Base-by-base conservation (phyloP, 2,113 vertebrate genomes). In the Alosa alosa region DNA sequence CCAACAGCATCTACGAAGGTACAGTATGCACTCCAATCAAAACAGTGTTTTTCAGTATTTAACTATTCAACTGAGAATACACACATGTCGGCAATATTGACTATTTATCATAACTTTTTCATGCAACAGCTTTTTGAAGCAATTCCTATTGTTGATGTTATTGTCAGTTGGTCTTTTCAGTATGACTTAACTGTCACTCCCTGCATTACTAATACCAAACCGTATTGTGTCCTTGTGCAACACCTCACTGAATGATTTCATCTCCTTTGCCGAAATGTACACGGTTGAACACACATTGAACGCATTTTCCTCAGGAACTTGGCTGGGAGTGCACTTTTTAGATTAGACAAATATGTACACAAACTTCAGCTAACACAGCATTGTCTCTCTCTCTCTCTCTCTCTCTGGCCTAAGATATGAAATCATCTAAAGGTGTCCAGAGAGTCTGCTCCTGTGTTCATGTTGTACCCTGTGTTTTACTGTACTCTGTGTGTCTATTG, bases 1-100 rank as follows among this genome's bases (percentile, higher is more conserved):
- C 39, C 68, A 89, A 86, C 84, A 78, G 82, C 46, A 84, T 86
- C 52, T 81, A 87, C 88, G 90, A 91, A 91, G 91, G 91, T 92
- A 91, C 87, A 55, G 39, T 81, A 3, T n/a, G 55, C 4, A 60
- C 55, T 78, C 85, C 1, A 20, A 15, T 83, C 44, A 22, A 17
- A 41, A 17, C 17, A 45, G 18, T 41, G 46, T 47, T n/a, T 82
- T 9, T 46, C 11, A 22, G 55, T 20, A 10, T 50, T 49, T 49
- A 47, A n/a, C 15, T 49, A 13, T n/a, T 20, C 31, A 82, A 46
- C 31, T 49, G 20, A 6, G 55, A 4, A 49, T 49, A 49, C 47
- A 49, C 47, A 60, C 55, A 22, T 55, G 17, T 55, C 5, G 50
- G 50, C 50, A 25, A 64, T 25, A n/a, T 4, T 64, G 60, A 64